Conservation (phyloP, 2,113 vertebrate species). For the Gnathonemus longibarbis region DNA sequence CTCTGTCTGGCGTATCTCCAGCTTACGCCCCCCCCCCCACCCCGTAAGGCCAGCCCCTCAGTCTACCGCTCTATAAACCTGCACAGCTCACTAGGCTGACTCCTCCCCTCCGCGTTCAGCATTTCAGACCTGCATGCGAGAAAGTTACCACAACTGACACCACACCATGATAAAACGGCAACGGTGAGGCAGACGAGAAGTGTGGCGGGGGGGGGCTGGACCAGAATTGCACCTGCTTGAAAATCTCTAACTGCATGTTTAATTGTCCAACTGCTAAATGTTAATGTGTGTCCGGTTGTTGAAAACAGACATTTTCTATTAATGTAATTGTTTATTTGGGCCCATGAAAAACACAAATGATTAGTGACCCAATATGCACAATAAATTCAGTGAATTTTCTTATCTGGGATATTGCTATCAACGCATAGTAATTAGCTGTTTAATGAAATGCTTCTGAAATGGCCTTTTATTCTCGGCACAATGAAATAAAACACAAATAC, state of each 20-base stretch:
- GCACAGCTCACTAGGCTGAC: constrained; percentile 35
- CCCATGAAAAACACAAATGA: not conserved
- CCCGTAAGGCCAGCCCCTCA: constrained; percentile 34
- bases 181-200: not conserved
- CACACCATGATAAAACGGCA: constrained; percentile 19
- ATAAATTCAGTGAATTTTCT: not conserved
- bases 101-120: constrained; percentile 31
- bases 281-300: not conserved
- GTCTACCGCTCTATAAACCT: constrained; percentile 40
- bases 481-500: not conserved
- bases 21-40: constrained; percentile 21
- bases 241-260: not conserved
- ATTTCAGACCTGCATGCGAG: constrained; percentile 22
- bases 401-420: not conserved
- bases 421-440: not conserved
- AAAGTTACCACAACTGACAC: constrained; percentile 34
- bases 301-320: not conserved
- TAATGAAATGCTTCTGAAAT: not conserved
- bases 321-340: not conserved
- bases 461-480: not conserved
- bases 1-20: not conserved
- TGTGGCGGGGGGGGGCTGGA: not conserved
- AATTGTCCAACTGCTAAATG: not conserved
- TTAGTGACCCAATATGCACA: not conserved
- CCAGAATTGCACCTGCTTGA: constrained; percentile 3